A percentile compares a stretch with the other conserved stretches of the same genome.
Conservation (phyloP, 2,888 invertebrate genomes). For the Pardosa pseudoannulata region DNA sequence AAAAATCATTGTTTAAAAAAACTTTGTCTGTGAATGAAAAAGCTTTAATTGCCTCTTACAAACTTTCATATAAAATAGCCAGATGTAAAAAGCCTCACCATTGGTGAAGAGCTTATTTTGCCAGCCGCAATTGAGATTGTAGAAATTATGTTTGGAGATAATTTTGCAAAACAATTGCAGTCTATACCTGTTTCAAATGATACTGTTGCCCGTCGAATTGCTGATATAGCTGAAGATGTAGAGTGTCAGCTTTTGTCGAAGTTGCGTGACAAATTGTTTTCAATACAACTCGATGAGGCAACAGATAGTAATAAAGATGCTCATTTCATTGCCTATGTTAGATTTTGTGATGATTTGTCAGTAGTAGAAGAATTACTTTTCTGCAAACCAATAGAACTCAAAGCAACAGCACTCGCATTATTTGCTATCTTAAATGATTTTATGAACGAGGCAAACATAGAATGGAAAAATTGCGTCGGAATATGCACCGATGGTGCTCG, state of each 20-base stretch:
- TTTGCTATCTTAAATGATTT: conserved; percentile 35
- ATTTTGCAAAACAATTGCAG: conserved; percentile 23
- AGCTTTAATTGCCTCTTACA: no score
- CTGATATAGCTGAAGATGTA: conserved; percentile 45
- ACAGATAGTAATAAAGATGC: conserved; percentile 41
- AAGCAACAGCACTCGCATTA: conserved; percentile 31
- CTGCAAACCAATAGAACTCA: conserved; percentile 36
- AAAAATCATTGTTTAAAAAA: no score
- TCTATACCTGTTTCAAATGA: conserved; percentile 35
- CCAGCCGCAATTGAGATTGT: conserved; percentile 21
- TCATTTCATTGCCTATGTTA: conserved; percentile 29
- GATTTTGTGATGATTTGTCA: conserved; percentile 40
- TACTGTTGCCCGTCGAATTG: conserved; percentile 40
- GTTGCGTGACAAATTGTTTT: conserved; percentile 6
- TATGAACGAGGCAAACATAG: conserved; percentile 46
- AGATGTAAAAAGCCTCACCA: conserved; percentile 47
- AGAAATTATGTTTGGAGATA: conserved; percentile 28
- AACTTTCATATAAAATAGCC: conserved; percentile 59
- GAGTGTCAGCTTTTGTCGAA: conserved; percentile 31
- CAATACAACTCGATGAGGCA: conserved; percentile 24
- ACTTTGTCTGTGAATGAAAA: no score
- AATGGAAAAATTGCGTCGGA: conserved; percentile 58
- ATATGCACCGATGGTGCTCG: conserved; percentile 49
- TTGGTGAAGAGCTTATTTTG: conserved; percentile 45
- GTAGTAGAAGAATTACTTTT: conserved; percentile 37